Evolutionary conservation across 1,140 invertebrate species (phyloP).

Genomic region (Sinonovacula constricta): DNA sequence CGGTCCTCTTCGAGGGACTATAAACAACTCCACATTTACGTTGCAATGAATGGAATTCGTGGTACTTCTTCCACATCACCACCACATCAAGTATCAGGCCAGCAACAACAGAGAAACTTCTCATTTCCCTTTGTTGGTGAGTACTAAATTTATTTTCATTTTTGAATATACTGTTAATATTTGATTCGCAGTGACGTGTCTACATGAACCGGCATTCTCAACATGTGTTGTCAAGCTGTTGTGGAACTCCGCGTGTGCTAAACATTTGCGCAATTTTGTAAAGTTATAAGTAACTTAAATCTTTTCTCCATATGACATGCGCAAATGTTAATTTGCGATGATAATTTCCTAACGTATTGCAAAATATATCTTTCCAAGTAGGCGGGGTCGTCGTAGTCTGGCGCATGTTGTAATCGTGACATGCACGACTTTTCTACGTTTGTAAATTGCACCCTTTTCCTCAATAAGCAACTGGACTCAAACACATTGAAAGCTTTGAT

Average conservation of each 20-base stretch:
- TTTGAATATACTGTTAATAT: not conserved
- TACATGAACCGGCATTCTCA: not conserved
- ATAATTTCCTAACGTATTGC: too few relatives aligned
- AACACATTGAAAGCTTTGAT: too few relatives aligned
- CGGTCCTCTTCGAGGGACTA: slow-evolving; percentile 67
- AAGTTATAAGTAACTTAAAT: too few relatives aligned
- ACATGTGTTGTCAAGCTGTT: not conserved
- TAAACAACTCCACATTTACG: slow-evolving; percentile 62
- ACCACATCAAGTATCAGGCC: slow-evolving; percentile 63
- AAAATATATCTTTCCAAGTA: too few relatives aligned
- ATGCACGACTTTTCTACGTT: too few relatives aligned
- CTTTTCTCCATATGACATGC: too few relatives aligned
- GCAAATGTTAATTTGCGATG: too few relatives aligned
- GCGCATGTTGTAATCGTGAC: too few relatives aligned
- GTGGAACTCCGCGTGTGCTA: not conserved
- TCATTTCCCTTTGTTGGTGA: slow-evolving; percentile 57
- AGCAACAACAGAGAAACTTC: slow-evolving; percentile 58
- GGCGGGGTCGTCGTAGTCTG: too few relatives aligned
- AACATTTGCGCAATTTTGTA: not conserved
- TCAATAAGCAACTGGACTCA: too few relatives aligned
- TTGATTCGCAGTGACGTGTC: not conserved
- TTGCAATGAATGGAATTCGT: slow-evolving; percentile 72
- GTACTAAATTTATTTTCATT: slow-evolving; percentile 4
- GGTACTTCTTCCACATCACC: slow-evolving; percentile 65
- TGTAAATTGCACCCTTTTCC: too few relatives aligned